phyloP scores from a whole-genome alignment of 2,888 invertebrate genomes.

The Xylota segnis region DNA sequence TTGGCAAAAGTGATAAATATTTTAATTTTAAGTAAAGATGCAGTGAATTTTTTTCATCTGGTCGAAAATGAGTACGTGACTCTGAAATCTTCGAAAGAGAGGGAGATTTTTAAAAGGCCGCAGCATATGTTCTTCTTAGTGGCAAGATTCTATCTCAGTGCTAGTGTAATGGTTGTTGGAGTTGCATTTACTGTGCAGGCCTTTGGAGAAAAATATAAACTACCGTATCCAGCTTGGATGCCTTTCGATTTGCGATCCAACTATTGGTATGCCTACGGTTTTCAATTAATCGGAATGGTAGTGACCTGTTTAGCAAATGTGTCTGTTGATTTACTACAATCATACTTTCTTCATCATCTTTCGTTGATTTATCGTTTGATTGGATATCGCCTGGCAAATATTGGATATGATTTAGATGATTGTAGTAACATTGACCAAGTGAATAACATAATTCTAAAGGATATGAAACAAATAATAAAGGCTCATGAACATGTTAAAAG shows the following conservation, averaged over 20 bases:
- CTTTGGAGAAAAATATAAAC: constrained; percentile 75
- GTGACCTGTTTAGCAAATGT: constrained; percentile 78
- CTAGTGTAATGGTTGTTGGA: constrained; percentile 55
- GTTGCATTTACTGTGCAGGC: constrained; percentile 58
- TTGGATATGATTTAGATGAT: constrained; percentile 9
- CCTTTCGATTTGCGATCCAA: constrained; percentile 79
- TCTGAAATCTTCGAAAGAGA: constrained; percentile 52
- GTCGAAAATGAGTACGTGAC: background rate
- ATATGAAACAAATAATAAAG: constrained; percentile 26
- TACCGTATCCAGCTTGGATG: constrained; percentile 80
- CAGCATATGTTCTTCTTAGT: constrained; percentile 77
- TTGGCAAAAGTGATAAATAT: constrained; percentile 80
- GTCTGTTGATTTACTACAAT: constrained; percentile 80
- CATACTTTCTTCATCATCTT: constrained; percentile 80
- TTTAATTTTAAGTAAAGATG: constrained; percentile 75
- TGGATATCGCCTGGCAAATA: constrained; percentile 77
- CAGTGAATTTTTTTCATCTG: constrained; percentile 75
- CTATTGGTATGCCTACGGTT: constrained; percentile 79
- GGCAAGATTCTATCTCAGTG: constrained; percentile 72
- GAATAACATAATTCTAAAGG: background rate
- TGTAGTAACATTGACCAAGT: background rate
- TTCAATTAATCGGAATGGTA: constrained; percentile 78
- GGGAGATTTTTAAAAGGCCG: constrained; percentile 37
- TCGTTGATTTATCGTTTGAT: constrained; percentile 79
- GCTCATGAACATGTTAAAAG: constrained; percentile 41